Evolutionary conservation across 2,113 vertebrate genomes (phyloP).

Genomic region (Pycnonotus jocosus): DNA sequence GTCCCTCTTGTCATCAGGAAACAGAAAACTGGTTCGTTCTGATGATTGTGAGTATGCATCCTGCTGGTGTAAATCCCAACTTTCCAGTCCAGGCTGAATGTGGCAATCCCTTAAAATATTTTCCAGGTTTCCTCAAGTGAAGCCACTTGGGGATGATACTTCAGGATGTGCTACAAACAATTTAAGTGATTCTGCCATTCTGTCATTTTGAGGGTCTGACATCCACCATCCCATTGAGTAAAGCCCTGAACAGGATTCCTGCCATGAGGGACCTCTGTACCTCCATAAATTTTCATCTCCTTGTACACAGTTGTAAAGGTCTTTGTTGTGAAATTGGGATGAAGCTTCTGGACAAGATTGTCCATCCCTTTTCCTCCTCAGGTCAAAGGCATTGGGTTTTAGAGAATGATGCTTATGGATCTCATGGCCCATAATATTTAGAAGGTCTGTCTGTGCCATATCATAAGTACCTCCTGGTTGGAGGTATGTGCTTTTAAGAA

Average conservation of each 20-base stretch:
- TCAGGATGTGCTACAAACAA: background rate
- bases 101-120: background rate
- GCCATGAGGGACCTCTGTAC: background rate
- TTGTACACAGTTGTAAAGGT: background rate
- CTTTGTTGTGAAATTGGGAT: background rate
- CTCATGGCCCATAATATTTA: background rate
- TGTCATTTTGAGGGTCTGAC: background rate
- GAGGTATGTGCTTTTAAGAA: accelerated
- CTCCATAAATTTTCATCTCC: background rate
- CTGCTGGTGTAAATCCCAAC: background rate
- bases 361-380: background rate
- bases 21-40: background rate
- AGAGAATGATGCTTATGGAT: background rate
- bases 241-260: background rate
- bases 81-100: background rate
- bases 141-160: background rate
- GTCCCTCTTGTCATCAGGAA: background rate
- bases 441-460: background rate
- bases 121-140: background rate
- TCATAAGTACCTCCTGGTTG: background rate
- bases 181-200: background rate
- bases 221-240: background rate
- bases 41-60: background rate
- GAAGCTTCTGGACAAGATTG: background rate
- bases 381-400: background rate